Percentiles rank a stretch among this genome's conserved stretches.
Conservation (phyloP, 2,888 invertebrate genomes). For the Chironomus riparius region DNA sequence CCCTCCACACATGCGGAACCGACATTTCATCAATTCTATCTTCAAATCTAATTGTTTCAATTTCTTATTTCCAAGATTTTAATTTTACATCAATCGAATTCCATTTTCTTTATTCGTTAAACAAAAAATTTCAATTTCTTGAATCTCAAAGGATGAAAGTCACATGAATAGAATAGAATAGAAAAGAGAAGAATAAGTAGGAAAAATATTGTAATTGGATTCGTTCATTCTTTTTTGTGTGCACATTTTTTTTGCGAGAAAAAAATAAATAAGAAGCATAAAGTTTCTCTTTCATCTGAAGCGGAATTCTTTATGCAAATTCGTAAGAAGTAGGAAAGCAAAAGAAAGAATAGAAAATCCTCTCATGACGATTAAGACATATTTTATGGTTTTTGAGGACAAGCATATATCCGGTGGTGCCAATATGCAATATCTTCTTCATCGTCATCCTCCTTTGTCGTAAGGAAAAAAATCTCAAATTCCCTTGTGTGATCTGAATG, state of each 20-base stretch:
- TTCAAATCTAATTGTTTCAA: too few species aligned
- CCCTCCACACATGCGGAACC: too few species aligned
- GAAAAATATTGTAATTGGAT: slow-evolving; percentile 17
- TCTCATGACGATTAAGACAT: slow-evolving; percentile 24
- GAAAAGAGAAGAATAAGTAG: neutral
- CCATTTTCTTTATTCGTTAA: too few species aligned
- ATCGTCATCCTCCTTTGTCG: neutral
- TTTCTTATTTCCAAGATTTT: too few species aligned
- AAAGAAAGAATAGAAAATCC: neutral
- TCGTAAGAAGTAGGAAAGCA: neutral
- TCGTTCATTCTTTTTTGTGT: neutral
- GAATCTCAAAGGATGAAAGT: neutral
- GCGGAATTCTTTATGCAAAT: slow-evolving; percentile 17
- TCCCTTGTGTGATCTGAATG: neutral
- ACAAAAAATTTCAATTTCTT: too few species aligned
- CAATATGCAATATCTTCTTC: too few species aligned
- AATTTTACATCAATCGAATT: too few species aligned
- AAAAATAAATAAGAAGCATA: neutral
- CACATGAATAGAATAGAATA: neutral
- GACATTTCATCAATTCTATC: too few species aligned
- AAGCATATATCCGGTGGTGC: slow-evolving; percentile 19
- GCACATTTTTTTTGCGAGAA: neutral
- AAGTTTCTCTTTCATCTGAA: neutral
- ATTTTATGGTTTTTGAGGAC: slow-evolving; percentile 27
- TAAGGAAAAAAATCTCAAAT: neutral